These are phyloP conservation scores for Pseudotriccus pelzelni DNA, from an alignment of 2,797 vertebrate genomes.

Conservation along the genomic window DNA sequence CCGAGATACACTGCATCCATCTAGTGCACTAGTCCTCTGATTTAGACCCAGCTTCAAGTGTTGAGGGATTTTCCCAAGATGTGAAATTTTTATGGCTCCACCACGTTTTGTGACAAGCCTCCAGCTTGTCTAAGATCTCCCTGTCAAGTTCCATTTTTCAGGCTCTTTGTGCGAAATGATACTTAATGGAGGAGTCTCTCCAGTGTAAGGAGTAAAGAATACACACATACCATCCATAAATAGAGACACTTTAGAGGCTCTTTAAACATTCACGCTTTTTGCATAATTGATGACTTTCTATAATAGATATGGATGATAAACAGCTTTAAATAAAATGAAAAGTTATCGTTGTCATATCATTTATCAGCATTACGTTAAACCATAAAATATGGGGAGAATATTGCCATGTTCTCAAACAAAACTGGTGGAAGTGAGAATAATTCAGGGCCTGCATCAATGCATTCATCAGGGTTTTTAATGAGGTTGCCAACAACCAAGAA, in stretches of 20 bases:
- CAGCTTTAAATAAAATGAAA: slow-evolving; percentile 67
- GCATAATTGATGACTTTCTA: slow-evolving; percentile 67
- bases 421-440: slow-evolving; percentile 20
- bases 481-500: neutral
- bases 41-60: neutral
- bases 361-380: slow-evolving; percentile 49
- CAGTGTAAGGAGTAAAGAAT: slow-evolving; percentile 27
- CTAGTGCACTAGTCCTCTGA: neutral
- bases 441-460: neutral
- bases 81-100: slow-evolving; percentile 10
- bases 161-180: neutral
- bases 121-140: neutral
- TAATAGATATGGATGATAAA: slow-evolving; percentile 67
- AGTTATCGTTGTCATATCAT: slow-evolving; percentile 58
- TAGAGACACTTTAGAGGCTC: slow-evolving; percentile 52
- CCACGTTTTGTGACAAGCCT: neutral
- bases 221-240: slow-evolving; percentile 53
- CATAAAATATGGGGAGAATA: slow-evolving; percentile 31
- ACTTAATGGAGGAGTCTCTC: slow-evolving; percentile 31
- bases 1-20: neutral
- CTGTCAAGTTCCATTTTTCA: slow-evolving; percentile 45
- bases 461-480: neutral
- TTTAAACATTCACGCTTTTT: slow-evolving; percentile 68
- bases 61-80: neutral
- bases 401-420: neutral